Evolutionary conservation across 2,888 invertebrate species (phyloP).

Genomic region (Mechanitis mazaeus): DNA sequence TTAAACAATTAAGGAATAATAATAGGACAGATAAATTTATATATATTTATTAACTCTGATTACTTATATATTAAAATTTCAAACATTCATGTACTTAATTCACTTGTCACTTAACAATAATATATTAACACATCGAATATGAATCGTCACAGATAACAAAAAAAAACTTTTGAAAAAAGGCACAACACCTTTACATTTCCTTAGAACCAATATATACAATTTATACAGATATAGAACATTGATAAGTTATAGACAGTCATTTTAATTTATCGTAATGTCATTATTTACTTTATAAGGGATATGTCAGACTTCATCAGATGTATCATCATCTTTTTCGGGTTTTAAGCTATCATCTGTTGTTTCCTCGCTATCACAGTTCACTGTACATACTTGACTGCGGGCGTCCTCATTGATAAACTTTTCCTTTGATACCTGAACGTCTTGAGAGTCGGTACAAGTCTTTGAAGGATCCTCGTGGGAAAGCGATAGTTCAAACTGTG

Average conservation of each 20-base stretch:
- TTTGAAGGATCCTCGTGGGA: slow-evolving; percentile 41
- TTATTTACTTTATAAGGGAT: slow-evolving; percentile 9
- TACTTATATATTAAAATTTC: neutral
- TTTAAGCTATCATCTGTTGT: slow-evolving; percentile 4
- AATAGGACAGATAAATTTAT: neutral
- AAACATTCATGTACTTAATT: slow-evolving; percentile 5
- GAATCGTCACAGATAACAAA: no score
- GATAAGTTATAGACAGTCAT: slow-evolving; percentile 13
- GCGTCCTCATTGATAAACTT: slow-evolving; percentile 16
- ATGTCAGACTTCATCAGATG: slow-evolving; percentile 22
- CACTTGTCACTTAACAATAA: neutral
- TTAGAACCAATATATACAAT: slow-evolving; percentile 25
- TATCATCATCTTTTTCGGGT: slow-evolving; percentile 4
- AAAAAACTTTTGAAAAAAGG: slow-evolving; percentile 15
- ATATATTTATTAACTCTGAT: slow-evolving; percentile 2
- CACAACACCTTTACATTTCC: slow-evolving; percentile 18
- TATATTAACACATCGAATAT: slow-evolving; percentile 3
- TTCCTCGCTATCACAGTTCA: slow-evolving; percentile 13
- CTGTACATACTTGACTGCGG: slow-evolving; percentile 14
- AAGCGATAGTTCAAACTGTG: slow-evolving; percentile 58
- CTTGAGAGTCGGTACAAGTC: slow-evolving; percentile 15
- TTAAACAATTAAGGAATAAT: no score
- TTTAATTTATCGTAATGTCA: slow-evolving; percentile 12
- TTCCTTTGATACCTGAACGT: slow-evolving; percentile 17
- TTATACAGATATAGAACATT: slow-evolving; percentile 20